Evolutionary conservation across 1,140 invertebrate genomes (phyloP), one percentile per base, ranked within the genome.

Genomic region (Phocides pigmalion): DNA sequence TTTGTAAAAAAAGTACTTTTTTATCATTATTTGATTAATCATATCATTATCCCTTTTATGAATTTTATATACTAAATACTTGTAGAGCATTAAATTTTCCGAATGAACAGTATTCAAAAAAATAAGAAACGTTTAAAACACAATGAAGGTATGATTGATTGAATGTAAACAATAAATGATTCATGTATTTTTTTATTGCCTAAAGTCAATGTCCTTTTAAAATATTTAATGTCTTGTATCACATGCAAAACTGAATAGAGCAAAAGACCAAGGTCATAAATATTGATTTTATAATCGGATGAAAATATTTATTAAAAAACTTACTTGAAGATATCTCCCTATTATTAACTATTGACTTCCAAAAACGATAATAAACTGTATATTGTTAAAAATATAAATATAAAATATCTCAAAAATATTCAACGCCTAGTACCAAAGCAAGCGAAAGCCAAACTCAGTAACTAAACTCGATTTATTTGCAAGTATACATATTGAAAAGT

Each of bases 91-190:
- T n/a, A n/a, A n/a, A n/a, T n/a, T n/a, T n/a, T n/a, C n/a, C n/a
- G n/a, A n/a, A n/a, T n/a, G n/a, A n/a, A n/a, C n/a, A n/a, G n/a
- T n/a, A n/a, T n/a, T n/a, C n/a, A n/a, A n/a, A n/a, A n/a, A 35
- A 35, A 35, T 1, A n/a, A n/a, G 9, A 9, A n/a, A 35, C 11
- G 32, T 35, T 2, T 11, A n/a, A 35, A 35, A 35, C 4, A n/a
- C n/a, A n/a, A n/a, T n/a, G 32, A 8, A 28, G 25, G 25, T 28
- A 28, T 28, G 9, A 28, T 28, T n/a, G n/a, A 28, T 8, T 28
- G 25, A 28, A 28, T 35, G 32, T 35, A 35, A 35, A 35, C 32
- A 35, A 35, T 35, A 35, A n/a, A 35, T 35, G 32, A 35, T 35
- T 35, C 32, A 35, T 35, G 8, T 12, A n/a, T n/a, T 35, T 35